Evolutionary conservation across 2,113 vertebrate genomes (phyloP), one percentile per base, ranked within the genome.

Genomic region (Suncus etruscus): DNA sequence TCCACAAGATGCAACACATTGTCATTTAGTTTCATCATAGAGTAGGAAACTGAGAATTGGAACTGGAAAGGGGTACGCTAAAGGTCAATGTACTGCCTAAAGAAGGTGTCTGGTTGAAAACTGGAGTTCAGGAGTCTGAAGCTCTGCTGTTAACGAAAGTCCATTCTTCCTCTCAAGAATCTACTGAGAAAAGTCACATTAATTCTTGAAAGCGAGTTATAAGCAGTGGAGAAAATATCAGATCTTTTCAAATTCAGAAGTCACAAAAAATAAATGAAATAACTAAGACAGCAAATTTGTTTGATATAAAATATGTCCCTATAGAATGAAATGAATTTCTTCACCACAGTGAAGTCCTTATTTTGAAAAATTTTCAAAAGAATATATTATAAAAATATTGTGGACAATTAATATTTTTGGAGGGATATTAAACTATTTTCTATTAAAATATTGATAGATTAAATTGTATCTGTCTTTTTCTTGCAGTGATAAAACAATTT

Each of bases 41-140:
- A 16, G 47, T 8, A 29, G 4, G 11, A 88, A 94, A 84, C 7
- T 92, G n/a, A 77, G 29, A 0, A 16, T 74, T 10, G 20, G 24
- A 86, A 22, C 24, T 47, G 12, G 6, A 54, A 83, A 47, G 5
- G 25, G 22, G 75, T 18, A 12, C 14, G 0, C 14, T 39, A 9
- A 79, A 54, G 7, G 8, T 48, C 54, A 48, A 15, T 83, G n/a
- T 76, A 2, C 3, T 54, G 6, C 66, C 24, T 8, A 65, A 39
- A 8, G 8, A 61, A 83, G 14, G 6, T 63, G 1, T 2, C 16
- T 74, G 3, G 4, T 68, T 77, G 69, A 39, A 72, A 68, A 69
- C 0, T 6, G 6, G 4, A 50, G 2, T 3, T 15, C 9, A n/a
- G n/a, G 81, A 2, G 0, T 6, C 25, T 69, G 2, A 8, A 66